phyloP scores from a whole-genome alignment of 1,140 invertebrate genomes.

The Pararge aegeria region DNA sequence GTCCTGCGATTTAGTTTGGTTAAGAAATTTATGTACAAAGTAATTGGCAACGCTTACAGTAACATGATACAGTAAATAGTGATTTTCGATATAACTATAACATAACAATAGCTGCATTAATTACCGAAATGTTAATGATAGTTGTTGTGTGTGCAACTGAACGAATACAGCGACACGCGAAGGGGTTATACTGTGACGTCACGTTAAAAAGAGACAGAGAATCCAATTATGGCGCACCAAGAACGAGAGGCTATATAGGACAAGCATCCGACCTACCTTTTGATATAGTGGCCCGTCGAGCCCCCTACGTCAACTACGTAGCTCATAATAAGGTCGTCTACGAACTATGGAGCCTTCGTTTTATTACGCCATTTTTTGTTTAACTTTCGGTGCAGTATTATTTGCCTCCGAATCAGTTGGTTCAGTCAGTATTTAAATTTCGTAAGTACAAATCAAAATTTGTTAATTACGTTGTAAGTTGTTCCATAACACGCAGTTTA shows the following conservation, averaged over 20 bases:
- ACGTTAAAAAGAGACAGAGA: slow-evolving; percentile 41
- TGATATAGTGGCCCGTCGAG: slow-evolving; percentile 49
- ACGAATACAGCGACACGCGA: slow-evolving; percentile 37
- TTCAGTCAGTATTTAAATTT: neutral
- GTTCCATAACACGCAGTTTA: too few relatives aligned
- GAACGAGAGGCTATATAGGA: slow-evolving; percentile 61
- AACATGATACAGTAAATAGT: too few relatives aligned
- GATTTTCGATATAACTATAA: too few relatives aligned
- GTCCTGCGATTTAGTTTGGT: too few relatives aligned
- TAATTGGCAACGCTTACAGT: too few relatives aligned
- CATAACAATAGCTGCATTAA: slow-evolving; percentile 51
- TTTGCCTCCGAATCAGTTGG: neutral
- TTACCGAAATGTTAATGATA: slow-evolving; percentile 41
- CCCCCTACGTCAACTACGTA: slow-evolving; percentile 54
- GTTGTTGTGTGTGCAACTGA: slow-evolving; percentile 40
- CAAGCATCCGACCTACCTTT: slow-evolving; percentile 69
- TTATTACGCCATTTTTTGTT: slow-evolving; percentile 22
- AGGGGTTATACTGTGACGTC: slow-evolving; percentile 66
- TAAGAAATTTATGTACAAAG: too few relatives aligned
- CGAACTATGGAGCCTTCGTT: slow-evolving; percentile 32
- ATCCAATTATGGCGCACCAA: slow-evolving; percentile 14
- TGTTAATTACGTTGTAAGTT: neutral
- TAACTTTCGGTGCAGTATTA: neutral
- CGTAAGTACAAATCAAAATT: too few relatives aligned
- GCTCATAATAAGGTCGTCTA: slow-evolving; percentile 55